Evolutionary conservation across 35 echinoderm and acorn worm species (phyloP), one percentile per base, ranked within the genome.

Genomic region (Hemicentrotus pulcherrimus): DNA sequence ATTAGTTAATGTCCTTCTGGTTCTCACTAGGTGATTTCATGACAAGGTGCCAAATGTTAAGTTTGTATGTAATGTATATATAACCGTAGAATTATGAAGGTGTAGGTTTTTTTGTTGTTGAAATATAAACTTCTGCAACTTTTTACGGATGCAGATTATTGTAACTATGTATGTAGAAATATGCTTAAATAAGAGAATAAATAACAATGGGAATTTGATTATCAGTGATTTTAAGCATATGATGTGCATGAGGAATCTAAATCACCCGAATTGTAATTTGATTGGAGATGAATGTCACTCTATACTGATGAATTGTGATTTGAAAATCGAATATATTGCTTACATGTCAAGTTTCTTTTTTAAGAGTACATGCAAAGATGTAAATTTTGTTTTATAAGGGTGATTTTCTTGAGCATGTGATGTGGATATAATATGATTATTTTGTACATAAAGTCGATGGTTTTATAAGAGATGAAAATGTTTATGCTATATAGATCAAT

Each of bases 401-500:
- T 78, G 7, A 78, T 78, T 78, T 78, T 78, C 65, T n/a, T 78
- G 19, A 28, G 22, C 65, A 78, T n/a, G 1, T 78, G 65, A 78
- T n/a, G 28, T 78, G 65, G 19, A 78, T 78, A 78, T 78, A 28
- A 78, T 78, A n/a, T 70, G 61, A 70, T 70, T 70, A 0, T 78
- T 78, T n/a, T 78, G 65, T 78, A 78, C 65, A 78, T 78, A 78
- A 78, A 78, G 65, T 28, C 6, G 24, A 70, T 70, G 61, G 61
- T 70, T 70, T 70, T 70, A 78, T 78, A 28, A 78, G 22, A 78
- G 65, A 78, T n/a, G 22, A 78, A 78, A 78, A 78, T 78, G 65
- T 78, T 78, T 78, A 78, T 78, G 65, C 22, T 78, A 78, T 78
- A 78, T 78, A 78, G 65, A 78, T 78, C 65, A 78, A 78, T 78